These are phyloP conservation scores for Bucco capensis DNA, from an alignment of 2,113 vertebrate species.

Conservation along the genomic window DNA sequence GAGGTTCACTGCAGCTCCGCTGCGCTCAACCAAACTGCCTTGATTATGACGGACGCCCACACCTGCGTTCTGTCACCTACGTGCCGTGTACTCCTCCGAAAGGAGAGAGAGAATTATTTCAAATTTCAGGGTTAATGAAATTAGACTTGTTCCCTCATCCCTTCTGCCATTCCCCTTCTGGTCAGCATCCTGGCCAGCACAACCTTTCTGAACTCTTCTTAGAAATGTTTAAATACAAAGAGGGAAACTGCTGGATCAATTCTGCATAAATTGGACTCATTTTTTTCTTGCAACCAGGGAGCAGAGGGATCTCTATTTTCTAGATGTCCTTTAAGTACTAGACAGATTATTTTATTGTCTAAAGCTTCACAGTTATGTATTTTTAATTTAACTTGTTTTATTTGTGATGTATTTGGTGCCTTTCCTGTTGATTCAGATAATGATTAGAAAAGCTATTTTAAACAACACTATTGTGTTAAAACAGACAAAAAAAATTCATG, in stretches of 20 bases:
- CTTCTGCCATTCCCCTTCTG: background rate
- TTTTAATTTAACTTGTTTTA: constrained; percentile 43
- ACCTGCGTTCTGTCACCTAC: constrained; percentile 42
- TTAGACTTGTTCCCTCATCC: background rate
- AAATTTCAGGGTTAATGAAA: background rate
- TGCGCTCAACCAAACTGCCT: constrained; percentile 6
- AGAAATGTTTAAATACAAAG: background rate
- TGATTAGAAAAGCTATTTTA: constrained; percentile 4
- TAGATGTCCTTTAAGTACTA: background rate
- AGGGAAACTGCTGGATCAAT: background rate
- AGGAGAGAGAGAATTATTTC: background rate
- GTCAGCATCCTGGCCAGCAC: background rate
- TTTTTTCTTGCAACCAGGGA: background rate
- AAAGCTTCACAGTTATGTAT: background rate
- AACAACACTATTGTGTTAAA: background rate
- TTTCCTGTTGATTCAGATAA: background rate
- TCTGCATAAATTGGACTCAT: background rate
- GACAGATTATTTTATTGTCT: constrained; percentile 16
- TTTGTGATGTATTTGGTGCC: constrained; percentile 8
- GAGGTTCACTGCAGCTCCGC: background rate
- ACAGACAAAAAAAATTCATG: background rate
- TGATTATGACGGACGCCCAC: constrained; percentile 39
- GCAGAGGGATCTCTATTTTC: background rate
- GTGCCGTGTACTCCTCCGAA: background rate
- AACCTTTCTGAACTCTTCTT: background rate